These are phyloP conservation scores for Cynocephalus volans DNA, from an alignment of 2,113 vertebrate genomes.

Conservation along the genomic window DNA sequence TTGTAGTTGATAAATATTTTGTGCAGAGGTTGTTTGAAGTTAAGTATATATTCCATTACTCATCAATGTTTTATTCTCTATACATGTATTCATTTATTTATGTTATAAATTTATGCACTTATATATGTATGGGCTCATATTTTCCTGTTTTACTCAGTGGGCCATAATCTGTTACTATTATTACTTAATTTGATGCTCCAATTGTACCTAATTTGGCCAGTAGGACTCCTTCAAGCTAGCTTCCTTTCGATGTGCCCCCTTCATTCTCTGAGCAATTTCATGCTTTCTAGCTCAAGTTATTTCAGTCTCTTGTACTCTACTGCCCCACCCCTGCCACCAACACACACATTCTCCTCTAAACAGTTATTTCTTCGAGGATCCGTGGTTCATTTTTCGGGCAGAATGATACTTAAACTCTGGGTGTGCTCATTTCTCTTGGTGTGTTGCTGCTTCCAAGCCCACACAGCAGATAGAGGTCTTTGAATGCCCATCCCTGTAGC, in stretches of 20 bases:
- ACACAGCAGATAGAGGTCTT: not conserved
- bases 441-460: not conserved
- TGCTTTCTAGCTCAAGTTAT: not conserved
- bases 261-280: not conserved
- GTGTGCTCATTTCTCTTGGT: not conserved
- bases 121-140: not conserved
- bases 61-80: not conserved
- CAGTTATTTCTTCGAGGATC: not conserved
- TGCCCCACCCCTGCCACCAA: accelerated
- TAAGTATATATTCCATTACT: not conserved
- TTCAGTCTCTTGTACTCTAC: not conserved
- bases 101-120: not conserved
- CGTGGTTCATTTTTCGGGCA: not conserved
- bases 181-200: not conserved
- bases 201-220: not conserved
- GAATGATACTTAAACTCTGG: not conserved
- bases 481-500: not conserved
- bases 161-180: not conserved
- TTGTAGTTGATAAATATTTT: not conserved
- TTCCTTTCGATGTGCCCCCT: not conserved
- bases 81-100: not conserved
- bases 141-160: not conserved
- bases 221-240: not conserved
- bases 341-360: not conserved
- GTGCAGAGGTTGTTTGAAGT: not conserved